phyloP scores from a whole-genome alignment of 2,113 vertebrate genomes.

The Electrona antarctica region DNA sequence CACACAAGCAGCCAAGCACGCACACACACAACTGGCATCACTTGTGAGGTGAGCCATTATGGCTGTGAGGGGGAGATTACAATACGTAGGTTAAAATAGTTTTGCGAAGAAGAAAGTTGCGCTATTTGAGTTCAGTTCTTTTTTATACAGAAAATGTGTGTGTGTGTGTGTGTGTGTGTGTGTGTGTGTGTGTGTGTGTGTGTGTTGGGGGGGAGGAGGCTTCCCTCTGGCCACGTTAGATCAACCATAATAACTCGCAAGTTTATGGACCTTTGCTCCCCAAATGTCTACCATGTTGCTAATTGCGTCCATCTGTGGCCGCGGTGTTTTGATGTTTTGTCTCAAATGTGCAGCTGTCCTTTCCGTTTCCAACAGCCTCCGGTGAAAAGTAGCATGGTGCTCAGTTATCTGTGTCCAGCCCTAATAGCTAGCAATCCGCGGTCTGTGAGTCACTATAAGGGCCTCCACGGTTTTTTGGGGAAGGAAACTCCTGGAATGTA shows the following conservation, averaged over 20 bases:
- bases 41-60: no score
- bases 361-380: slow-evolving; percentile 54
- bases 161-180: background rate
- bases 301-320: slow-evolving; percentile 74
- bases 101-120: no score
- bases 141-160: background rate
- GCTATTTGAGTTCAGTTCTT: no score
- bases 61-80: background rate
- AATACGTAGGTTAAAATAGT: background rate
- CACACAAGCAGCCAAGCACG: no score
- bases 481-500: background rate
- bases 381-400: slow-evolving; percentile 55
- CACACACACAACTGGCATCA: background rate
- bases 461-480: background rate
- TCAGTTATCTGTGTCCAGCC: slow-evolving; percentile 50
- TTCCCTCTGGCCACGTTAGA: slow-evolving; percentile 65
- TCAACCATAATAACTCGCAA: slow-evolving; percentile 66
- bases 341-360: slow-evolving; percentile 67
- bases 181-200: no score
- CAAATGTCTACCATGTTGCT: slow-evolving; percentile 77
- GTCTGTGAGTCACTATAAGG: slow-evolving; percentile 31
- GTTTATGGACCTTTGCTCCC: slow-evolving; percentile 75
- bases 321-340: slow-evolving; percentile 68
- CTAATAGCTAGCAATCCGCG: slow-evolving; percentile 41
- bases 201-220: slow-evolving; percentile 8